Percentiles rank a stretch among this genome's conserved stretches.
Conservation (phyloP, 2,888 invertebrate species). For the Cabera pusaria region DNA sequence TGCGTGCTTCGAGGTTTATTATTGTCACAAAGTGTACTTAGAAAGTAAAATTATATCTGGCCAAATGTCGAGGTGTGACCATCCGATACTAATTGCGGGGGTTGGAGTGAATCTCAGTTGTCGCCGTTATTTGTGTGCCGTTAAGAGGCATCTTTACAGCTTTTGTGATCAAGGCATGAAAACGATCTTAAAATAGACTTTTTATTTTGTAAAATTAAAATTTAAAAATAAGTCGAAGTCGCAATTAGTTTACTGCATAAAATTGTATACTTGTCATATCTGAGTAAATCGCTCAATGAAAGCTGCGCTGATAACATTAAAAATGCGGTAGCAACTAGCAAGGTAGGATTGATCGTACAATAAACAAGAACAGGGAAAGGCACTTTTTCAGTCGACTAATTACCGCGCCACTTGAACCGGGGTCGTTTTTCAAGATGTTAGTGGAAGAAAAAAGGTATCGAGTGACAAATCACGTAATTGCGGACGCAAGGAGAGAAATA, state of each 20-base stretch:
- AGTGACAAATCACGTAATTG: constrained; percentile 82
- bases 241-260: not conserved
- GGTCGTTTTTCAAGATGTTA: constrained; percentile 68
- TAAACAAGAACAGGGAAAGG: constrained; percentile 61
- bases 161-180: constrained; percentile 57
- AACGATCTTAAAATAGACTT: constrained; percentile 56
- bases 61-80: constrained; percentile 79
- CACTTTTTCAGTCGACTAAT: constrained; percentile 76
- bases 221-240: constrained; percentile 24
- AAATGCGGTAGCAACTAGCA: constrained; percentile 52
- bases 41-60: constrained; percentile 78
- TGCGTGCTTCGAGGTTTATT: constrained; percentile 46
- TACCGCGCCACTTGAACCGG: constrained; percentile 64
- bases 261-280: constrained; percentile 10
- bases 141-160: constrained; percentile 65
- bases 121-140: constrained; percentile 67
- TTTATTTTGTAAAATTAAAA: constrained; percentile 38
- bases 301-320: constrained; percentile 25
- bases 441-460: constrained; percentile 56
- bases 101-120: constrained; percentile 56
- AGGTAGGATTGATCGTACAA: constrained; percentile 53
- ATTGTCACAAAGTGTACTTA: constrained; percentile 79
- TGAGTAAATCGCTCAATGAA: constrained; percentile 31
- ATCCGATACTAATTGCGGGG: constrained; percentile 80
- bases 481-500: constrained; percentile 77